Evolutionary conservation across 2,888 invertebrate genomes (phyloP), one percentile per base, ranked within the genome.

Genomic region (Muschampia plurimacula): DNA sequence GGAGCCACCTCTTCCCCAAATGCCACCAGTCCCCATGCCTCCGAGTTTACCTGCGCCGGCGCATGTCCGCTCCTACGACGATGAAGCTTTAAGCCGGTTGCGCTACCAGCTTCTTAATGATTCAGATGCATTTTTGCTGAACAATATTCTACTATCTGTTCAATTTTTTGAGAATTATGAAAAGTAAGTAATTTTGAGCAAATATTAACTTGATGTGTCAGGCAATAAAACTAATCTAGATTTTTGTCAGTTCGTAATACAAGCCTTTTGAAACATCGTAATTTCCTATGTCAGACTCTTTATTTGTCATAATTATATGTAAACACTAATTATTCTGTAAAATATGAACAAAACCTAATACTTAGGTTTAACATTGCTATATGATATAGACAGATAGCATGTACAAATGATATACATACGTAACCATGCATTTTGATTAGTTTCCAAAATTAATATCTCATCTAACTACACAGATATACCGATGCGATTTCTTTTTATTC

Each of bases 121-220:
- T 78, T 95, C 96, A 7, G 96, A 97, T 81, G 93, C 95, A 4
- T 98, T 98, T 85, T 89, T 97, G 10, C 87, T 97, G 12, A 97
- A 98, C 84, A 97, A 97, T 84, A 95, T 97, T 72, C 92, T 97
- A 70, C 94, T 97, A 85, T 96, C 96, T 13, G 94, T 97, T 32
- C 97, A 97, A 88, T 97, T 98, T 89, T 97, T 97, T 81, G 96
- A 96, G 77, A 96, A 97, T 86, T 97, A 95, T 83, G 96, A 97
- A 85, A 95, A 95, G 97, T 97, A 87, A 94, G 95, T 69, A 13
- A 22, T 57, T 57, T 22, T 57, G 36, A 36, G 36, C 32, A 36
- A 36, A 36, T 36, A 36, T 36, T 36, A 36, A 36, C 36, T 36
- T 36, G 6, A 36, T 36, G 2, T 36, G 6, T 6, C 4, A 36